phyloP scores from a whole-genome alignment of 2,888 invertebrate species.

The Lepidocyrtoides sp. region DNA sequence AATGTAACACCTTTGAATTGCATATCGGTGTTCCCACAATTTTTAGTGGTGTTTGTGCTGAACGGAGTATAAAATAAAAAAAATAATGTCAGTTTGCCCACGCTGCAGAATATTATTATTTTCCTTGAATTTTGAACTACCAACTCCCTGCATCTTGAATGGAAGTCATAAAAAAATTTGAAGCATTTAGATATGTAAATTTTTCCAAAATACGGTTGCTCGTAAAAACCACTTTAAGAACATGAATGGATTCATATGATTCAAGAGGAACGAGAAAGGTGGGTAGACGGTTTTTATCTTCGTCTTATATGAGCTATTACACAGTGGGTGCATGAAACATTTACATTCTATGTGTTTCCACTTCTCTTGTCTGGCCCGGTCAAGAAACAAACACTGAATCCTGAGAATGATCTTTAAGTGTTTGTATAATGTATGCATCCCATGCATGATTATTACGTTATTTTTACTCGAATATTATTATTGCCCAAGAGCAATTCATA shows the following conservation, averaged over 20 bases:
- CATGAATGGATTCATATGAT: constrained; percentile 32
- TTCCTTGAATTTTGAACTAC: neutral
- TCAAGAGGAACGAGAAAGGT: constrained; percentile 16
- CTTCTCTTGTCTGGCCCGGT: constrained; percentile 7
- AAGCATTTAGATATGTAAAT: constrained; percentile 71
- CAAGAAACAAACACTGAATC: constrained; percentile 64
- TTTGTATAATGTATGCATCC: constrained; percentile 40
- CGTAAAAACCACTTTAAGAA: constrained; percentile 65
- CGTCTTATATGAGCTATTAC: neutral
- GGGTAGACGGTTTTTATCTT: neutral
- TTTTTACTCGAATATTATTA: constrained; percentile 20
- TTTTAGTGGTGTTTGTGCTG: constrained; percentile 3
- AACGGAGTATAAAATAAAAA: neutral
- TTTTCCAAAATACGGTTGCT: constrained; percentile 60
- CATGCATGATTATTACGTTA: constrained; percentile 25
- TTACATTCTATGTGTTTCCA: constrained; percentile 7
- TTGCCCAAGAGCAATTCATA: constrained; percentile 40
- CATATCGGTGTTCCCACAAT: constrained; percentile 52
- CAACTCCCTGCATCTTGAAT: constrained; percentile 38
- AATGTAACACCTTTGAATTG: constrained; percentile 50
- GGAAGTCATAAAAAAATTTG: constrained; percentile 66
- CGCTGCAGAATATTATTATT: neutral
- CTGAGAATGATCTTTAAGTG: constrained; percentile 26
- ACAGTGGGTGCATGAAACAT: constrained; percentile 18
- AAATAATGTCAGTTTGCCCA: constrained; percentile 1